These are phyloP conservation scores for Rhamnusium bicolor DNA, from an alignment of 2,888 invertebrate genomes.

Conservation along the genomic window DNA sequence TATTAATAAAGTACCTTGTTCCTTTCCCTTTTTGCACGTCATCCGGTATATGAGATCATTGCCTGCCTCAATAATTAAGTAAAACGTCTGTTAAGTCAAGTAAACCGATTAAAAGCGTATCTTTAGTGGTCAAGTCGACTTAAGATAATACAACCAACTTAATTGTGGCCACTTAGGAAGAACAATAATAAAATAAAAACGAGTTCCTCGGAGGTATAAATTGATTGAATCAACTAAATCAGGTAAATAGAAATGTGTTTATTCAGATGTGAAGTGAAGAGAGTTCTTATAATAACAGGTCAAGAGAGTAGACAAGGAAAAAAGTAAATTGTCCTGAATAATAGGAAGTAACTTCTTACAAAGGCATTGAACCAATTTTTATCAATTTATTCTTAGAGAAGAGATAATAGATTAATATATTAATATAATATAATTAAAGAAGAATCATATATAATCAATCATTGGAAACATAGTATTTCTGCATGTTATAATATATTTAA, in stretches of 20 bases:
- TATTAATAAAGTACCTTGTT: not conserved
- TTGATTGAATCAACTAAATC: slow-evolving; percentile 48
- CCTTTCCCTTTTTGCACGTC: not conserved
- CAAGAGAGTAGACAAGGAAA: slow-evolving; percentile 36
- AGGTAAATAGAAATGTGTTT: slow-evolving; percentile 52
- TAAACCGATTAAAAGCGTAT: slow-evolving; percentile 17
- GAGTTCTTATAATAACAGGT: slow-evolving; percentile 45
- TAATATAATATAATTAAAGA: too few relatives aligned
- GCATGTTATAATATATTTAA: too few relatives aligned
- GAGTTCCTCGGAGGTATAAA: slow-evolving; percentile 48
- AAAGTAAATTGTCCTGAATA: slow-evolving; percentile 36
- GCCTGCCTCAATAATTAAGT: slow-evolving; percentile 1
- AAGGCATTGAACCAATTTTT: not conserved
- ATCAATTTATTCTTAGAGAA: not conserved
- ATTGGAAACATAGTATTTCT: not conserved
- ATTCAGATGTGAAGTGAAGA: slow-evolving; percentile 44
- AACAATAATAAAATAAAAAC: slow-evolving; percentile 36
- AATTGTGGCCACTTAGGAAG: slow-evolving; percentile 18
- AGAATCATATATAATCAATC: not conserved
- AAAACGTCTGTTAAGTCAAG: slow-evolving; percentile 8
- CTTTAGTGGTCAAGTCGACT: slow-evolving; percentile 4
- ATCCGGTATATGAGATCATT: not conserved
- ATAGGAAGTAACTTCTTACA: not conserved
- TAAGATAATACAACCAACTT: slow-evolving; percentile 8
- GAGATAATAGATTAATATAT: not conserved